Evolutionary conservation across 2,888 invertebrate species (phyloP).

Genomic region (Brachypalpus laphriformis): DNA sequence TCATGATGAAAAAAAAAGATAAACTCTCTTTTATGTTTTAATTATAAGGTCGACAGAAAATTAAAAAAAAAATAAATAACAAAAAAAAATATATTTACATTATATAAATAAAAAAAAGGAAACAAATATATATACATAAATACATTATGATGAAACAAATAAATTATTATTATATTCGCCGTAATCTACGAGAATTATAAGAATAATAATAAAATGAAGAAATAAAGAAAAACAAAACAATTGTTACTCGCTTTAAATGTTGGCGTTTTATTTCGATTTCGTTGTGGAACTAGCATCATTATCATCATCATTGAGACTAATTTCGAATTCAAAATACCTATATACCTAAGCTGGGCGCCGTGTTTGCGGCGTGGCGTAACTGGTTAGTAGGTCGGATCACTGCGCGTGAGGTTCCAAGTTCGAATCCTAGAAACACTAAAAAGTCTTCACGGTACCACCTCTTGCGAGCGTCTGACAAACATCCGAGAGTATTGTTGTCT

Average conservation of each 20-base stretch:
- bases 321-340: too few relatives aligned
- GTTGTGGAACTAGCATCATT: too few relatives aligned
- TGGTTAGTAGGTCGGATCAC: too few relatives aligned
- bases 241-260: slow-evolving; percentile 60
- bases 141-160: slow-evolving; percentile 46
- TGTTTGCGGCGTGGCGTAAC: too few relatives aligned
- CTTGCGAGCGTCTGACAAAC: too few relatives aligned
- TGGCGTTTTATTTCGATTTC: not conserved
- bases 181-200: slow-evolving; percentile 61
- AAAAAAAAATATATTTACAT: slow-evolving; percentile 52
- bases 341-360: too few relatives aligned
- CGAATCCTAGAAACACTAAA: too few relatives aligned
- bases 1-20: not conserved
- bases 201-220: slow-evolving; percentile 57
- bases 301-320: too few relatives aligned
- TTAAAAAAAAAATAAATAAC: not conserved
- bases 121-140: slow-evolving; percentile 34
- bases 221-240: slow-evolving; percentile 64
- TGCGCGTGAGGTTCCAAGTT: too few relatives aligned
- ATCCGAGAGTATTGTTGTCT: too few relatives aligned
- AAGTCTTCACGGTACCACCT: too few relatives aligned
- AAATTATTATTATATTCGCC: slow-evolving; percentile 59
- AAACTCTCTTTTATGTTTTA: slow-evolving; percentile 14
- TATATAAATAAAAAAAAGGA: slow-evolving; percentile 20
- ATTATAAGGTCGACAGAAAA: slow-evolving; percentile 44